Evolutionary conservation across 1,140 invertebrate species (phyloP).

Genomic region (Zaprionus capensis): DNA sequence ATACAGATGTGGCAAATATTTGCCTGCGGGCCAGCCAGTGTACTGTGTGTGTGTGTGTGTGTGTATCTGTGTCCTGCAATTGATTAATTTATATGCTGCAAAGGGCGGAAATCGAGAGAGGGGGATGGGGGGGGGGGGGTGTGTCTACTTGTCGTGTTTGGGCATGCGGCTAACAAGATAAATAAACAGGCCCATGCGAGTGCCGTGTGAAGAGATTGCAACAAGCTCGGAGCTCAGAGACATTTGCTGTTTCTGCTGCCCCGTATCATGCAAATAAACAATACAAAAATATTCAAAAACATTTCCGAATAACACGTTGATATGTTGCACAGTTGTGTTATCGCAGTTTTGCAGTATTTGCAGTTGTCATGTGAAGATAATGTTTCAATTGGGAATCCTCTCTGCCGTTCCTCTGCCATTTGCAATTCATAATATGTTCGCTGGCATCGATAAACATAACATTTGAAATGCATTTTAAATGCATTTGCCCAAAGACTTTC

Average conservation of each 20-base stretch:
- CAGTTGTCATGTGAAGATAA: neutral
- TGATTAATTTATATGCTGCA: conserved; percentile 75
- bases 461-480: conserved; percentile 44
- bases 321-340: neutral
- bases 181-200: conserved; percentile 51
- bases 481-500: neutral
- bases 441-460: conserved; percentile 68
- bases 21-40: conserved; percentile 21
- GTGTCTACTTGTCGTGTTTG: conserved; percentile 32
- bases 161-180: conserved; percentile 48
- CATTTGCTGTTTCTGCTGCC: conserved; percentile 3
- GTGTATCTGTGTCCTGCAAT: conserved; percentile 55
- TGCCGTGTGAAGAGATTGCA: conserved; percentile 37
- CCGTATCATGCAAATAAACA: conserved; percentile 1
- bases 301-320: neutral
- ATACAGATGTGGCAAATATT: conserved; percentile 61
- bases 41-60: conserved; percentile 19
- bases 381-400: neutral
- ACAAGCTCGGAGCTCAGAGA: conserved; percentile 9
- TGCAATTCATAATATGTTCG: conserved; percentile 71
- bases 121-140: conserved; percentile 3
- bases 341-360: neutral
- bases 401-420: conserved; percentile 42
- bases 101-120: neutral
- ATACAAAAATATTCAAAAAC: neutral